These are phyloP conservation scores for Dallia pectoralis DNA, from an alignment of 2,797 vertebrate genomes.

Conservation along the genomic window DNA sequence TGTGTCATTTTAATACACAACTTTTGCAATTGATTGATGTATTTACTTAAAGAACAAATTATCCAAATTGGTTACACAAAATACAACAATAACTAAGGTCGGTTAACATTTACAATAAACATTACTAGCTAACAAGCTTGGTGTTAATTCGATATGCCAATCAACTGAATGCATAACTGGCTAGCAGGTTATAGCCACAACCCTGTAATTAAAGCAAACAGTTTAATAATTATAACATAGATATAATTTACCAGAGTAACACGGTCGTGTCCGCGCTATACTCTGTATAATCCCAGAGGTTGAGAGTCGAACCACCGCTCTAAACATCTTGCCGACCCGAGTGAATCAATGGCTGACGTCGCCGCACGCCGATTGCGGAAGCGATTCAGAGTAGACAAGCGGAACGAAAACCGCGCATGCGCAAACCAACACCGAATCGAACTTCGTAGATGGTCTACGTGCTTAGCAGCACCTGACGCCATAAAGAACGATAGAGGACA, in stretches of 20 bases:
- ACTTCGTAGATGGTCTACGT: neutral
- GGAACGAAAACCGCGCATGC: neutral
- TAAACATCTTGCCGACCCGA: slow-evolving; percentile 61
- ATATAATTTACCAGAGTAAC: slow-evolving; percentile 58
- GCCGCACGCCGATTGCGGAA: neutral
- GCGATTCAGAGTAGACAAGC: neutral
- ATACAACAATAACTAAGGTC: neutral
- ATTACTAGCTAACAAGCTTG: neutral
- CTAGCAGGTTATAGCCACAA: slow-evolving; percentile 18
- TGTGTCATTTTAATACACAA: neutral
- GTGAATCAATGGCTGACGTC: slow-evolving; percentile 15
- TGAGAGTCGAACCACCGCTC: slow-evolving; percentile 65
- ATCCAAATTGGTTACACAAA: neutral
- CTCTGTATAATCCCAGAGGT: slow-evolving; percentile 57
- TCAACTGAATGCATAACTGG: neutral
- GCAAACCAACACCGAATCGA: neutral
- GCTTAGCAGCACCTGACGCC: neutral
- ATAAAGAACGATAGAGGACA: too few species aligned
- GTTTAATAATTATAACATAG: neutral
- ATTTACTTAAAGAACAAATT: neutral
- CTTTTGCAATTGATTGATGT: neutral
- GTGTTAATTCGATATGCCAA: too few species aligned
- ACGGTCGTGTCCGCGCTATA: slow-evolving; percentile 54
- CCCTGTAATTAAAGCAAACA: neutral
- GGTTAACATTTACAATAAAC: neutral